Evolutionary conservation across 2,113 vertebrate genomes (phyloP).

Genomic region (Urocynchramus pylzowi): DNA sequence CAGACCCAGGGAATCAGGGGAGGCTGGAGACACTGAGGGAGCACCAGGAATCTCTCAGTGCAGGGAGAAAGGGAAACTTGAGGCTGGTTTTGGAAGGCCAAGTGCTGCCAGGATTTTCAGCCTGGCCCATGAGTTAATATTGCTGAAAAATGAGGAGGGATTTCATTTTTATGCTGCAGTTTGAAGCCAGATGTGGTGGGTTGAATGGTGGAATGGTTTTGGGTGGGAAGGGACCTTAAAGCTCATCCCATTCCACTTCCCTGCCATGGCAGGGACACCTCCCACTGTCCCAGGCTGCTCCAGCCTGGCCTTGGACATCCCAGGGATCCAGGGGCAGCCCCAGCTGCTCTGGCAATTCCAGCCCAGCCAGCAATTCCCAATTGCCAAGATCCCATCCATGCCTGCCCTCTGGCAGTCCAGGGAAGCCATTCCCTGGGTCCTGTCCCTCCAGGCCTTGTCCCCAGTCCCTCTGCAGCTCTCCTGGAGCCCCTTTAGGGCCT

Average conservation of each 20-base stretch:
- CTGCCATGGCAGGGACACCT: background rate
- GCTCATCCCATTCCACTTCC: background rate
- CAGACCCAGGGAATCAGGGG: accelerated
- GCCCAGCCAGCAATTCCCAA: background rate
- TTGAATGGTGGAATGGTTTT: background rate
- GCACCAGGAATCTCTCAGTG: accelerated
- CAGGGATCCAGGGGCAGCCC: background rate
- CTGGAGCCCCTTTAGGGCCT: too few relatives aligned
- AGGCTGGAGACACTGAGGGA: background rate
- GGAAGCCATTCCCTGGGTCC: background rate
- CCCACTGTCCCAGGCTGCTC: background rate
- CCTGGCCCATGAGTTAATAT: accelerated
- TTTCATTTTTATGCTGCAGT: background rate
- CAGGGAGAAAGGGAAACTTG: background rate
- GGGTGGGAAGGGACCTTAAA: background rate
- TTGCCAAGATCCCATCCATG: background rate
- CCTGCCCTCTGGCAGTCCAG: background rate
- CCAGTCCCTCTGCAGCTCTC: background rate
- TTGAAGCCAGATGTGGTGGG: background rate
- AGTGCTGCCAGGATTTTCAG: background rate
- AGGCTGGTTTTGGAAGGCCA: background rate
- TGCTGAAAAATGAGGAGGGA: background rate
- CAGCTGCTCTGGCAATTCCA: background rate
- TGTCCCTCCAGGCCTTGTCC: background rate
- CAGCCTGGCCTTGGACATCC: background rate